A percentile compares a stretch with the other conserved stretches of the same genome.
Evolutionary conservation across 2,888 invertebrate species (phyloP).

Genomic region (Teleogryllus oceanicus): DNA sequence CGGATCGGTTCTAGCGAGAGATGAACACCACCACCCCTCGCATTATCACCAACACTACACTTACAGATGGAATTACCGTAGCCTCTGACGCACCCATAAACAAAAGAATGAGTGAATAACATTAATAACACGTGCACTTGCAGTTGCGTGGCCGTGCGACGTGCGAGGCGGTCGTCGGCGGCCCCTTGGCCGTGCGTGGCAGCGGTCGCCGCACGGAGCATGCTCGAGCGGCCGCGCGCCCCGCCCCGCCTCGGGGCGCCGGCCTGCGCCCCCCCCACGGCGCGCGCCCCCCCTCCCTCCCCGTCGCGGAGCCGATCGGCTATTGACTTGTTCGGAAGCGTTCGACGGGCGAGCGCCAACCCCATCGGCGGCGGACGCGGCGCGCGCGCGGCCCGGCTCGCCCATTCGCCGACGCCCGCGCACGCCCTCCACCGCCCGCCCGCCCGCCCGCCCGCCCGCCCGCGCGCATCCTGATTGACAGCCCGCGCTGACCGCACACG

Average conservation of each 20-base stretch:
- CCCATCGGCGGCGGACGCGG: conserved; percentile 3
- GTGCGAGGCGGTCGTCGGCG: too few species aligned
- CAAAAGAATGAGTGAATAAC: too few species aligned
- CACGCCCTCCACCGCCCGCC: background rate
- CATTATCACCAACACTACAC: too few species aligned
- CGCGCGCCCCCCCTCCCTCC: background rate
- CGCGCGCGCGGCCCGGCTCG: background rate
- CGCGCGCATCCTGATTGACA: too few species aligned
- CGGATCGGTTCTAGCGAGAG: too few species aligned
- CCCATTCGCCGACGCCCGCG: background rate
- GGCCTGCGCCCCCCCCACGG: background rate
- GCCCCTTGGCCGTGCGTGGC: background rate
- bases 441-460: too few species aligned
- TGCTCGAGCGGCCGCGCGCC: background rate
- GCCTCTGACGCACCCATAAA: too few species aligned
- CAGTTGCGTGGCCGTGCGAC: too few species aligned
- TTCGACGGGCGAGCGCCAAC: conserved; percentile 11
- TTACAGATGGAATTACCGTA: too few species aligned
- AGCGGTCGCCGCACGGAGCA: background rate
- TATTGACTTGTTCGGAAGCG: background rate
- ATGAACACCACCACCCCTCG: too few species aligned
- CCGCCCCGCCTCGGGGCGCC: background rate
- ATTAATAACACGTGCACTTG: too few species aligned
- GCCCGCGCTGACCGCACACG: too few species aligned
- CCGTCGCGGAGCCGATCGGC: background rate